Conservation (phyloP, 2,888 invertebrate genomes). For the Lottia scabra region DNA sequence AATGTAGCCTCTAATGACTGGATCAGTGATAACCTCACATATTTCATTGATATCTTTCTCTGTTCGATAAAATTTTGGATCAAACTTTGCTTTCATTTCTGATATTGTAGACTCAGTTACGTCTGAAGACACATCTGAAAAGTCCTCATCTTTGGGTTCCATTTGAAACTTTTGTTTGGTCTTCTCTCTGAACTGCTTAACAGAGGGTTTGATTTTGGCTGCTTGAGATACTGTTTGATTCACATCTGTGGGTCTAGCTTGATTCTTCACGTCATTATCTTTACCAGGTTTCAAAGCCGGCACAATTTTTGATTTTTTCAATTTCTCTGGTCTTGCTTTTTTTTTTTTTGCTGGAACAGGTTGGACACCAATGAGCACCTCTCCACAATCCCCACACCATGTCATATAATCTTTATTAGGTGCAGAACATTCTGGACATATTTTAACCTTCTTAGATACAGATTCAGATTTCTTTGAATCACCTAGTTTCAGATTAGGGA, state of each 20-base stretch:
- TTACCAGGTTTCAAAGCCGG: not conserved
- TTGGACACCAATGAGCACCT: conserved; percentile 57
- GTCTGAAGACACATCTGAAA: conserved; percentile 27
- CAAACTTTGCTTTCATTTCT: conserved; percentile 40
- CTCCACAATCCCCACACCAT: conserved; percentile 61
- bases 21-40: conserved; percentile 49
- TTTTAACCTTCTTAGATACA: conserved; percentile 35
- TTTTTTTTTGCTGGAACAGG: conserved; percentile 43
- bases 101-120: conserved; percentile 48
- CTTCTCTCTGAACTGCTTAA: not conserved
- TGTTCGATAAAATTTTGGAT: conserved; percentile 25
- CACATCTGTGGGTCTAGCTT: too few relatives aligned
- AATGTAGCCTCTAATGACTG: conserved; percentile 50
- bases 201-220: not conserved
- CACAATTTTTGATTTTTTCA: not conserved
- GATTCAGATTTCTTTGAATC: conserved; percentile 17
- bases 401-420: conserved; percentile 59
- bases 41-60: conserved; percentile 49
- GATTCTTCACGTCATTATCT: not conserved
- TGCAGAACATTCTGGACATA: conserved; percentile 57
- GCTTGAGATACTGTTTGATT: not conserved
- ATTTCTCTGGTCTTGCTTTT: conserved; percentile 6
- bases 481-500: conserved; percentile 34
- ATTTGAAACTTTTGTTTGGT: not conserved
- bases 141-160: not conserved